Evolutionary conservation across 2,113 vertebrate genomes (phyloP).

Genomic region (Cebus imitator): DNA sequence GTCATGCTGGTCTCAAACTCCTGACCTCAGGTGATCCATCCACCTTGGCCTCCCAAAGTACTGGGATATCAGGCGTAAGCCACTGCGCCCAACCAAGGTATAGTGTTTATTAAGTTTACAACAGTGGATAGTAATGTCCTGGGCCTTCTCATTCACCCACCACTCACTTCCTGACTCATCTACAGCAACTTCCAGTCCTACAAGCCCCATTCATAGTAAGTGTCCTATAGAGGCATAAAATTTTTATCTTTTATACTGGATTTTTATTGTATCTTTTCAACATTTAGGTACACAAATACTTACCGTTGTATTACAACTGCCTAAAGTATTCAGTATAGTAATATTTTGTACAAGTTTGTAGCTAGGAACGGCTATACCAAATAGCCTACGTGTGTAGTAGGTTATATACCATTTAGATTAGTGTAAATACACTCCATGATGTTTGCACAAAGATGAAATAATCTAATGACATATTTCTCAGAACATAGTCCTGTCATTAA

Average conservation of each 20-base stretch:
- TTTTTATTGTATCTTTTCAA: not conserved
- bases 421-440: not conserved
- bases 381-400: not conserved
- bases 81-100: not conserved
- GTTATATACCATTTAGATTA: not conserved
- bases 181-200: not conserved
- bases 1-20: no score
- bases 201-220: not conserved
- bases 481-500: not conserved
- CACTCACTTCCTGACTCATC: not conserved
- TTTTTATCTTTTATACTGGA: not conserved
- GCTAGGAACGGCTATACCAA: not conserved
- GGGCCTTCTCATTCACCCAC: not conserved
- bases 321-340: not conserved
- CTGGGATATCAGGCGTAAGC: no score
- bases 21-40: no score
- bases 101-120: not conserved
- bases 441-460: not conserved
- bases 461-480: not conserved
- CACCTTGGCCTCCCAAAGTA: no score
- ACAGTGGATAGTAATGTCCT: not conserved
- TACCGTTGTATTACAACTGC: not conserved
- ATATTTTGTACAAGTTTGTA: not conserved
- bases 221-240: not conserved
- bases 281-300: not conserved